These are phyloP conservation scores for Chouioia cunea DNA, from an alignment of 2,888 invertebrate species.

Conservation along the genomic window DNA sequence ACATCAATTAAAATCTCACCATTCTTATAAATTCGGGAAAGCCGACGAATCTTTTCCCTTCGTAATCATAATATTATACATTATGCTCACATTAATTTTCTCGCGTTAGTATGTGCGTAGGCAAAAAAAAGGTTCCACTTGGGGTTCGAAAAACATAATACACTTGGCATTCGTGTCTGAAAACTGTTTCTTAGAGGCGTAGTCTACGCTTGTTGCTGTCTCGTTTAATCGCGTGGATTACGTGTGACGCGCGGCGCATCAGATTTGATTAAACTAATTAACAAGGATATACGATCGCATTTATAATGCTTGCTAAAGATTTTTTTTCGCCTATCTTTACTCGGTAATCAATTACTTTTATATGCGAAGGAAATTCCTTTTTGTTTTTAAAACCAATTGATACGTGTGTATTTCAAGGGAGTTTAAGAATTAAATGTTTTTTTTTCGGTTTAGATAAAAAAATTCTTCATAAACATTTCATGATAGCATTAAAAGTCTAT, in stretches of 20 bases:
- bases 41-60: too few species aligned
- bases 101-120: too few species aligned
- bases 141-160: too few species aligned
- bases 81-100: too few species aligned
- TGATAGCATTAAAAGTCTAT: too few species aligned
- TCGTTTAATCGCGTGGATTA: conserved; percentile 35
- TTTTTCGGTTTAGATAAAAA: neutral
- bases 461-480: too few species aligned
- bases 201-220: neutral
- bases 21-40: too few species aligned
- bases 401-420: neutral
- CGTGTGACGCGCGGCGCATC: conserved; percentile 14
- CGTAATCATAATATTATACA: too few species aligned
- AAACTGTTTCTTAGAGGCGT: conserved; percentile 37
- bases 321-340: conserved; percentile 24
- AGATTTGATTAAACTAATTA: conserved; percentile 44
- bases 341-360: conserved; percentile 27
- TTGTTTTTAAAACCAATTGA: neutral
- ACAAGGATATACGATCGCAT: conserved; percentile 33
- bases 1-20: too few species aligned
- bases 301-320: neutral
- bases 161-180: conserved; percentile 14
- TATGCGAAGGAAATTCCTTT: neutral
- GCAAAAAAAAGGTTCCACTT: too few species aligned
- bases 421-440: neutral